A percentile compares a stretch with the other conserved stretches of the same genome.
These are phyloP conservation scores for Zeuzera pyrina DNA, from an alignment of 2,888 invertebrate genomes.

Conservation along the genomic window DNA sequence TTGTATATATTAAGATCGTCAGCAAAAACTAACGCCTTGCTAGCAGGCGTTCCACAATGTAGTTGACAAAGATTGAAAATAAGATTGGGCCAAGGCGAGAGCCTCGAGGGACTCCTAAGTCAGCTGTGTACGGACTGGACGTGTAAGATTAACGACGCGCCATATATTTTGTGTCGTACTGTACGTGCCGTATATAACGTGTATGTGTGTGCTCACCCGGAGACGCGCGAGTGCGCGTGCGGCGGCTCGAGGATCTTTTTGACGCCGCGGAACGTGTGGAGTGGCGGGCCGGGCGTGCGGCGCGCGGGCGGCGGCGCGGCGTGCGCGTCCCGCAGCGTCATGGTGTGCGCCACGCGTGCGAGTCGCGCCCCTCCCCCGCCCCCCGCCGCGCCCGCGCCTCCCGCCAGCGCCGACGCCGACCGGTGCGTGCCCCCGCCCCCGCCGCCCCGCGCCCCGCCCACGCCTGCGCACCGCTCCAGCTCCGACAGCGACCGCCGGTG, in stretches of 20 bases:
- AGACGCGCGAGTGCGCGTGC: constrained; percentile 56
- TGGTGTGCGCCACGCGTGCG: constrained; percentile 85
- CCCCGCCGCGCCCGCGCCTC: not conserved
- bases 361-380: constrained; percentile 58
- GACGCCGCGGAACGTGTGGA: constrained; percentile 85
- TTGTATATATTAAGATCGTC: no score
- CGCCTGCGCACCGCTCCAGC: constrained; percentile 73
- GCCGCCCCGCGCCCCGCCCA: constrained; percentile 43
- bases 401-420: constrained; percentile 12
- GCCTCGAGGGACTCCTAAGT: no score
- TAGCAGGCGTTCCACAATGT: no score
- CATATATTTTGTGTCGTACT: no score
- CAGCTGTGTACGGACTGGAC: no score
- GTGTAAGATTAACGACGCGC: no score
- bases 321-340: constrained; percentile 88
- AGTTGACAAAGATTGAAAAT: no score
- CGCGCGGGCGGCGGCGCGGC: constrained; percentile 81
- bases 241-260: constrained; percentile 84
- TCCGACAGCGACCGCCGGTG: constrained; percentile 84
- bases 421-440: constrained; percentile 25
- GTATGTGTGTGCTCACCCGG: constrained; percentile 23
- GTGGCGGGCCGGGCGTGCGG: constrained; percentile 81
- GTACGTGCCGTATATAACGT: not conserved
- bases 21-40: no score
- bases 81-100: no score